Percentiles rank a stretch among this genome's conserved stretches.
Conservation (phyloP, 1,140 invertebrate species). For the Phymorhynchus buccinoides region DNA sequence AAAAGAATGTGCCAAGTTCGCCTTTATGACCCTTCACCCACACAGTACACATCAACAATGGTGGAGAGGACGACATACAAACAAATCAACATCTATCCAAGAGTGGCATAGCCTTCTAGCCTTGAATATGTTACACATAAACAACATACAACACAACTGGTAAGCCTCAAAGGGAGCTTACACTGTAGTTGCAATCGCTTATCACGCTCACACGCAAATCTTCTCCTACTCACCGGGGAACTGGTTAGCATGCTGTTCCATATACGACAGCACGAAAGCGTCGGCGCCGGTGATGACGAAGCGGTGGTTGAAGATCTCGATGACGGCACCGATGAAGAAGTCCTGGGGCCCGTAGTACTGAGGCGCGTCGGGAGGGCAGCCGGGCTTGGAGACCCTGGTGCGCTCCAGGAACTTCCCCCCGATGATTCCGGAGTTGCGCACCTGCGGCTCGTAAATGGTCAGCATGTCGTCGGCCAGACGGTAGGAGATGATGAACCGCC, state of each 20-base stretch:
- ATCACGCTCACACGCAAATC: too few relatives aligned
- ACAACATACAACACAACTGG: too few relatives aligned
- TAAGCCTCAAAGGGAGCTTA: too few relatives aligned
- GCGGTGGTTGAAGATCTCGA: conserved; percentile 71
- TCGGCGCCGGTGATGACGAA: conserved; percentile 73
- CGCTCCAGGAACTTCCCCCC: conserved; percentile 73
- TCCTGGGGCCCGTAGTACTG: conserved; percentile 73
- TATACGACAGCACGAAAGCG: conserved; percentile 72
- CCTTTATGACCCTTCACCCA: too few relatives aligned
- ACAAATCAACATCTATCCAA: too few relatives aligned
- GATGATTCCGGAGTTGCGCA: conserved; percentile 73
- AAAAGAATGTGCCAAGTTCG: too few relatives aligned
- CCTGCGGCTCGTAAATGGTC: conserved; percentile 72
- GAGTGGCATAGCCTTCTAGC: too few relatives aligned
- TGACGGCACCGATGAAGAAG: conserved; percentile 72
- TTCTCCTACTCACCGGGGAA: conserved; percentile 61
- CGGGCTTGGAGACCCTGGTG: conserved; percentile 72
- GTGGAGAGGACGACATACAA: too few relatives aligned
- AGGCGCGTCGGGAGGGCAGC: conserved; percentile 65
- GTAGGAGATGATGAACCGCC: conserved; percentile 73
- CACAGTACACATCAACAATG: too few relatives aligned
- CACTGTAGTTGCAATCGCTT: too few relatives aligned
- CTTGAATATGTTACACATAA: too few relatives aligned
- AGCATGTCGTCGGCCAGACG: conserved; percentile 73
- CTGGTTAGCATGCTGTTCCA: conserved; percentile 69